Conservation (phyloP, 2,888 invertebrate genomes). For the Sturmia bella region DNA sequence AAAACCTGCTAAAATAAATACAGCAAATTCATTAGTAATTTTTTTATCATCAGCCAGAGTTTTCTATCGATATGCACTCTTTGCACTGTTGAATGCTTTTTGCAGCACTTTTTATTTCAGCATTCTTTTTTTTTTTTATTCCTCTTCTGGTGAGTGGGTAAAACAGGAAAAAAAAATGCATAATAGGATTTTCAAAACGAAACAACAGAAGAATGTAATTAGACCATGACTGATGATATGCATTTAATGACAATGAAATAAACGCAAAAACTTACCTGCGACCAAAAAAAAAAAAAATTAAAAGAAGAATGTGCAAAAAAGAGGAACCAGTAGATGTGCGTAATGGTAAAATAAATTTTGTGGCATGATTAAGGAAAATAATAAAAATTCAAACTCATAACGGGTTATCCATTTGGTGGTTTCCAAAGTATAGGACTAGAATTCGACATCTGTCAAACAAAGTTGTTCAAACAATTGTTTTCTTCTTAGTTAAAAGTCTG, state of each 20-base stretch:
- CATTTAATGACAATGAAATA: conserved; percentile 69
- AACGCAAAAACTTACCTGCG: conserved; percentile 34
- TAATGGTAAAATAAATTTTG: too few relatives aligned
- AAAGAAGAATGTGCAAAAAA: too few relatives aligned
- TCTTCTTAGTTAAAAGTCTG: too few relatives aligned
- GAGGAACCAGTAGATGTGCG: too few relatives aligned
- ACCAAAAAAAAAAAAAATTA: not conserved
- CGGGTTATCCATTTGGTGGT: too few relatives aligned
- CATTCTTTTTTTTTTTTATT: conserved; percentile 1
- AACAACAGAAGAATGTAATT: conserved; percentile 73
- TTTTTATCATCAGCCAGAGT: conserved; percentile 13
- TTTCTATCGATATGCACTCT: conserved; percentile 42
- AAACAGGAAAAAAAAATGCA: conserved; percentile 48
- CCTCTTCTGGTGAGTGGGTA: conserved; percentile 31
- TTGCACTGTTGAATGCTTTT: conserved; percentile 27
- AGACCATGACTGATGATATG: conserved; percentile 77
- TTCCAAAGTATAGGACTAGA: too few relatives aligned
- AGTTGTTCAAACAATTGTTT: too few relatives aligned
- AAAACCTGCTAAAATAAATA: conserved; percentile 38
- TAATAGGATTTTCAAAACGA: conserved; percentile 30
- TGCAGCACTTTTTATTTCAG: conserved; percentile 2
- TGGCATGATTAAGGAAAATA: too few relatives aligned
- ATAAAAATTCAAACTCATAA: too few relatives aligned
- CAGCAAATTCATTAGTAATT: conserved; percentile 47
- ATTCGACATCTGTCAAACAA: too few relatives aligned